Conservation (phyloP, 2,888 invertebrate species). For the Sarcophaga caerulescens region DNA sequence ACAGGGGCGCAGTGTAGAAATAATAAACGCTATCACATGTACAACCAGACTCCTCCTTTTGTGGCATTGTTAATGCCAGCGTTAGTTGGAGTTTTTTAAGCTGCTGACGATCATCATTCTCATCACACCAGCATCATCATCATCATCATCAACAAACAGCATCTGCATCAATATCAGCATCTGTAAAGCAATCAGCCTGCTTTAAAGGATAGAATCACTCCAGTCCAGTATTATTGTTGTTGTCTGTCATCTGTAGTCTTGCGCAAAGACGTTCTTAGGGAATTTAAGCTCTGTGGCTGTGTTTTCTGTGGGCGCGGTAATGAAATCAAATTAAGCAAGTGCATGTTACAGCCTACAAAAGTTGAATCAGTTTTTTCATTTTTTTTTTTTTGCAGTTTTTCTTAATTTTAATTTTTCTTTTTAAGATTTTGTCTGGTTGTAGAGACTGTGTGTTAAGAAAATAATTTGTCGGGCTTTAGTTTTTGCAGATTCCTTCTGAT, state of each 20-base stretch:
- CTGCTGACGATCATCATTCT: constrained; percentile 22
- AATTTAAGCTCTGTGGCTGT: constrained; percentile 25
- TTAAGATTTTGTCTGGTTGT: neutral
- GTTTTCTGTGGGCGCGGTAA: constrained; percentile 79
- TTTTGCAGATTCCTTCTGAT: neutral
- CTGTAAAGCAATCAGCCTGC: neutral
- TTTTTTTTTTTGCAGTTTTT: neutral
- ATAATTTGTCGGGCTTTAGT: constrained; percentile 1
- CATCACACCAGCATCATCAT: constrained; percentile 1
- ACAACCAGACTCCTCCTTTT: constrained; percentile 64
- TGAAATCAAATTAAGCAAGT: constrained; percentile 81
- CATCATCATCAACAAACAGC: constrained; percentile 29
- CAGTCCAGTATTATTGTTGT: neutral
- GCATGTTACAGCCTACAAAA: constrained; percentile 72
- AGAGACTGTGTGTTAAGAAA: neutral
- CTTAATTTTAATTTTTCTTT: too few relatives aligned
- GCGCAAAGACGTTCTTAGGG: neutral
- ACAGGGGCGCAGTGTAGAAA: constrained; percentile 41
- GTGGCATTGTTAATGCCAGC: constrained; percentile 64
- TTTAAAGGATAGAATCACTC: constrained; percentile 2
- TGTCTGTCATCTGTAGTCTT: neutral
- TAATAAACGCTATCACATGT: constrained; percentile 64
- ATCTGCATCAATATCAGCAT: constrained; percentile 3
- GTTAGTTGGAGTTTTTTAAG: constrained; percentile 41
- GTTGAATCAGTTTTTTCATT: constrained; percentile 19